phyloP scores from a whole-genome alignment of 2,113 vertebrate genomes.

The Hypanus sabinus region DNA sequence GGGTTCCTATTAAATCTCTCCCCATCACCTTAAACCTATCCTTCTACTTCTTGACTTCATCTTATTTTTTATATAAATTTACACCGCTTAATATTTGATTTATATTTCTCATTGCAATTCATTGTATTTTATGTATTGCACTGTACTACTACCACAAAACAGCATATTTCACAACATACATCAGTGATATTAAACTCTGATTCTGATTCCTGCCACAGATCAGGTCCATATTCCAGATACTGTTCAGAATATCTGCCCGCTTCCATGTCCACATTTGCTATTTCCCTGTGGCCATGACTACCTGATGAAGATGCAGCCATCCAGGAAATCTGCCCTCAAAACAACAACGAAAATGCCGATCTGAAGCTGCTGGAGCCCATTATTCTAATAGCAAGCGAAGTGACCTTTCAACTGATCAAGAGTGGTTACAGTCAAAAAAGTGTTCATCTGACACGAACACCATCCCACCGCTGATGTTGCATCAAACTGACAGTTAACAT shows the following conservation, averaged over 20 bases:
- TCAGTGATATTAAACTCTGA: too few relatives aligned
- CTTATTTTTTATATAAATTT: too few relatives aligned
- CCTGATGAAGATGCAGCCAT: not conserved
- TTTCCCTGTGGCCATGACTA: not conserved
- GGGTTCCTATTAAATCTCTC: too few relatives aligned
- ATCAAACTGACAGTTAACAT: not conserved
- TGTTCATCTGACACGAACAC: not conserved
- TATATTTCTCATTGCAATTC: too few relatives aligned
- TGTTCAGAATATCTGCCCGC: not conserved
- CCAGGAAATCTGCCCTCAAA: not conserved
- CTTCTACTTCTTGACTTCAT: too few relatives aligned
- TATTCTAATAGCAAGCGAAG: constrained; percentile 8
- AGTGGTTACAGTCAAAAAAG: not conserved
- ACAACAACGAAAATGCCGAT: not conserved
- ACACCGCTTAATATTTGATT: too few relatives aligned
- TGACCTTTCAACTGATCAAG: constrained; percentile 12
- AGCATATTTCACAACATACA: too few relatives aligned
- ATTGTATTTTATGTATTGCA: too few relatives aligned
- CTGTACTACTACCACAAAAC: too few relatives aligned
- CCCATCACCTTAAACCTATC: too few relatives aligned
- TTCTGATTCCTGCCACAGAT: not conserved
- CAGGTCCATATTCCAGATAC: not conserved
- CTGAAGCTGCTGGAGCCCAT: not conserved
- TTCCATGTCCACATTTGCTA: not conserved
- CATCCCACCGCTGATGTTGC: not conserved